Base-by-base conservation (phyloP, 2,113 vertebrate genomes). In the Cephalopholis sonnerati region DNA sequence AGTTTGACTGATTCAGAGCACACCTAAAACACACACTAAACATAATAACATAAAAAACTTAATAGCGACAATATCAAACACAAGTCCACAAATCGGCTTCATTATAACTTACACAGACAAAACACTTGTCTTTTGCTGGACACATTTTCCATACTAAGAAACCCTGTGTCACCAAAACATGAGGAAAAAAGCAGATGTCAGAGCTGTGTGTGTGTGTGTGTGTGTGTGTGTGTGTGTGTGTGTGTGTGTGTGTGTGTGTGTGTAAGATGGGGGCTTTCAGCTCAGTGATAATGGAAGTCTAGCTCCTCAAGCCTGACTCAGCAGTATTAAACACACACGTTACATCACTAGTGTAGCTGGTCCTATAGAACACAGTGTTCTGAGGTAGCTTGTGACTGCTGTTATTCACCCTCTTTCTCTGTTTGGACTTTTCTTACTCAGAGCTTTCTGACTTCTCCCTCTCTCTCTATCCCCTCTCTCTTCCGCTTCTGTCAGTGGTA, bases 241-340 rank as follows among this genome's bases (percentile, higher is more conserved):
- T 58, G 53, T 69, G 65, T 67, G 64, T 39, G 48, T 58, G 63
- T 50, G 54, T 51, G 46, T 18, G 17, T 68, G 39, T 50, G 57
- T 54, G 77, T 63, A 48, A 5, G 58, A 55, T 1, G 1, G 48
- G 58, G 46, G 59, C 25, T 79, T 79, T 79, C 59, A 64, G 59
- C 68, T 72, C 77, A 80, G 5, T 64, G 50, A 80, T 72, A 55
- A 64, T 80, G 68, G 32, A 50, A 27, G 55, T 39, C 66, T 62
- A 62, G 50, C 36, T 80, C 78, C 59, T 73, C 59, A 41, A 72
- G 50, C 27, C 59, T 72, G 77, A 80, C 59, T 80, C 77, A 80
- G 68, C 58, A 79, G 36, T 46, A 64, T 72, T 46, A 54, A 32
- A 64, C 59, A 55, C 13, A 46, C 27, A 50, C 3, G 13, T 70